Percentiles rank a stretch among this genome's conserved stretches.
These are phyloP conservation scores for Drosophila truncata DNA, from an alignment of 1,140 invertebrate genomes.

Conservation along the genomic window DNA sequence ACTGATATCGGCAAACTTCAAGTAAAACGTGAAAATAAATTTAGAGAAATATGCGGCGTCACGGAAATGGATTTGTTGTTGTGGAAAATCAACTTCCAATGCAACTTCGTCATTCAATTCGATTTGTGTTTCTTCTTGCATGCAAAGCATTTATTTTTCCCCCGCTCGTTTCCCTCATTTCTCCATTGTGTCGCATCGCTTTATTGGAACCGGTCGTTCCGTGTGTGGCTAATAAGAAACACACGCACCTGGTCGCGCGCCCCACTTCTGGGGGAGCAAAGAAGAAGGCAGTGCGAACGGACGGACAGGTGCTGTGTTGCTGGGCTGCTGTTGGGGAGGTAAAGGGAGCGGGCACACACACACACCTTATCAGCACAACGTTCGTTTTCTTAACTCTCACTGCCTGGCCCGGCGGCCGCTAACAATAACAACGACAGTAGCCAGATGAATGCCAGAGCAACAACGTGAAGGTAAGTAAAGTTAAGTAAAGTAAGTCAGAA, in stretches of 20 bases:
- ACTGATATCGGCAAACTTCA: slow-evolving; percentile 64
- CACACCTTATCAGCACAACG: slow-evolving; percentile 61
- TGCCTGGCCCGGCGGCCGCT: slow-evolving; percentile 47
- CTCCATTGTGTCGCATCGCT: neutral
- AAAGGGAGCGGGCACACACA: neutral
- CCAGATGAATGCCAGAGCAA: slow-evolving; percentile 60
- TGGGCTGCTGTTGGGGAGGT: neutral
- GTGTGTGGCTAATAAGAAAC: slow-evolving; percentile 44
- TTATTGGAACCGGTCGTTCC: slow-evolving; percentile 27
- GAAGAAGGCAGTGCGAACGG: neutral
- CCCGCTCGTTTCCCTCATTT: neutral
- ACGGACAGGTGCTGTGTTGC: slow-evolving; percentile 12
- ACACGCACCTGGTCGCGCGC: slow-evolving; percentile 45
- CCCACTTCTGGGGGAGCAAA: neutral
- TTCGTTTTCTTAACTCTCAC: slow-evolving; percentile 63
- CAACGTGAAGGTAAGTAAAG: slow-evolving; percentile 18
- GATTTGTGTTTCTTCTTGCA: slow-evolving; percentile 11
- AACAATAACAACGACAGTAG: slow-evolving; percentile 54
- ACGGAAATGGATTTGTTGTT: slow-evolving; percentile 42
- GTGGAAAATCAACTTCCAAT: slow-evolving; percentile 26
- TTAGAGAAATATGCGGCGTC: slow-evolving; percentile 60
- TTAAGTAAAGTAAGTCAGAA: slow-evolving; percentile 28
- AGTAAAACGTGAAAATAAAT: slow-evolving; percentile 53
- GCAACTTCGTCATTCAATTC: slow-evolving; percentile 4
- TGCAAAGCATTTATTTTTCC: slow-evolving; percentile 19